Percentiles rank a stretch among this genome's conserved stretches.
Conservation (phyloP, 2,797 vertebrate species). For the Linurgus olivaceus region DNA sequence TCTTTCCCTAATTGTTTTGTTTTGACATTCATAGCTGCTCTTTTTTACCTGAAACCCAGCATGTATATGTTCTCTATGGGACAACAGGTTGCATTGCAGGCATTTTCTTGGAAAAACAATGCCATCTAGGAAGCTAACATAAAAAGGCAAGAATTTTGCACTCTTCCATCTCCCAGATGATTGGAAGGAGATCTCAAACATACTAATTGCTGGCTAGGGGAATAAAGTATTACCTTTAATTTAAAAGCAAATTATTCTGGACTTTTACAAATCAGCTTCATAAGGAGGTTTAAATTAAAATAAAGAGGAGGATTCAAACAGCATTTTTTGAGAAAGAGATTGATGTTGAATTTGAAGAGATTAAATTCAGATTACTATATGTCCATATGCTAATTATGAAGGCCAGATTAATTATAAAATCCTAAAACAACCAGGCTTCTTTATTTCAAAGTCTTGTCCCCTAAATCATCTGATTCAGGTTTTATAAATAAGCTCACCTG, state of each 20-base stretch:
- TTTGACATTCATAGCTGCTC: not conserved
- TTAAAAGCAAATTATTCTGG: not conserved
- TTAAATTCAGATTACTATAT: slow-evolving; percentile 17
- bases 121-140: not conserved
- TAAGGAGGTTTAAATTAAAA: slow-evolving; percentile 31
- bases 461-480: not conserved
- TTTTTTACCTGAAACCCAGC: not conserved
- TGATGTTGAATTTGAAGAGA: slow-evolving; percentile 1
- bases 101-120: not conserved
- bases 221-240: slow-evolving; percentile 32
- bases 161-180: not conserved
- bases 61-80: not conserved
- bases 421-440: not conserved
- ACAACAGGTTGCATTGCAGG: not conserved
- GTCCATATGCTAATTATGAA: not conserved
- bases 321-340: not conserved
- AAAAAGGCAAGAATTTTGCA: not conserved
- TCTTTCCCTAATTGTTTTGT: not conserved
- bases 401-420: slow-evolving; percentile 12
- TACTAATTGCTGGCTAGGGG: not conserved
- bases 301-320: not conserved
- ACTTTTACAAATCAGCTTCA: not conserved
- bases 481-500: slow-evolving; percentile 6
- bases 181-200: not conserved
- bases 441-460: not conserved